These are phyloP conservation scores for Hetaerina titia DNA, from an alignment of 2,888 invertebrate genomes.

Conservation along the genomic window DNA sequence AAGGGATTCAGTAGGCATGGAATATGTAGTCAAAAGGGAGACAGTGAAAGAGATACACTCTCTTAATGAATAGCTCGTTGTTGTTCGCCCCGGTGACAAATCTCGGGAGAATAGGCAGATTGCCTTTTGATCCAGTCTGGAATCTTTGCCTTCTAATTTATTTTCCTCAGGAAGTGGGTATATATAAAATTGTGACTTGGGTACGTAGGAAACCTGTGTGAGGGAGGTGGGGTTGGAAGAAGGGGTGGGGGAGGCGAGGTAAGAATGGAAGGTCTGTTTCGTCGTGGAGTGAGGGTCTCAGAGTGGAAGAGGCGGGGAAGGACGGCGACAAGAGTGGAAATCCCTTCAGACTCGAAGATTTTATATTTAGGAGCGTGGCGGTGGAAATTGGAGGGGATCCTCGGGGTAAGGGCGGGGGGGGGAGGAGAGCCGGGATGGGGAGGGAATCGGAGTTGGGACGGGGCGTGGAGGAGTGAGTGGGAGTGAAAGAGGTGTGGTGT, in stretches of 20 bases:
- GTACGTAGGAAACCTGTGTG: background rate
- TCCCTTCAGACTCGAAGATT: conserved; percentile 54
- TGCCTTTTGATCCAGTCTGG: conserved; percentile 16
- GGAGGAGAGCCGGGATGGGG: background rate
- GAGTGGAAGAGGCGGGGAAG: background rate
- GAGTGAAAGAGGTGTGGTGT: conserved; percentile 22
- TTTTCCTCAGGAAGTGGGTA: background rate
- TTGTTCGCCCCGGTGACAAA: background rate
- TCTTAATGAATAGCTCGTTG: background rate
- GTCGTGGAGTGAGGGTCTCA: background rate
- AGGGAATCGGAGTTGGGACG: background rate
- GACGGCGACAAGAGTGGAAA: background rate
- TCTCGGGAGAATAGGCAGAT: background rate
- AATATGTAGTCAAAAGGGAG: background rate
- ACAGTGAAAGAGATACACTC: background rate
- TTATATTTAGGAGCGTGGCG: conserved; percentile 55
- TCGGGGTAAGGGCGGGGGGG: background rate
- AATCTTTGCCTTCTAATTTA: background rate
- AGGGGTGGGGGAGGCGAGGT: conserved; percentile 1
- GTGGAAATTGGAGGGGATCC: background rate
- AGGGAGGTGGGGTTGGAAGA: background rate
- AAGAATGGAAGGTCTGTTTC: conserved; percentile 13
- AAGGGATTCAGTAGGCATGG: background rate
- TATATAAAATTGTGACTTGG: background rate
- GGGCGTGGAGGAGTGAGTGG: background rate